Conservation (phyloP, 2,888 invertebrate genomes). For the Eledona agricola region DNA sequence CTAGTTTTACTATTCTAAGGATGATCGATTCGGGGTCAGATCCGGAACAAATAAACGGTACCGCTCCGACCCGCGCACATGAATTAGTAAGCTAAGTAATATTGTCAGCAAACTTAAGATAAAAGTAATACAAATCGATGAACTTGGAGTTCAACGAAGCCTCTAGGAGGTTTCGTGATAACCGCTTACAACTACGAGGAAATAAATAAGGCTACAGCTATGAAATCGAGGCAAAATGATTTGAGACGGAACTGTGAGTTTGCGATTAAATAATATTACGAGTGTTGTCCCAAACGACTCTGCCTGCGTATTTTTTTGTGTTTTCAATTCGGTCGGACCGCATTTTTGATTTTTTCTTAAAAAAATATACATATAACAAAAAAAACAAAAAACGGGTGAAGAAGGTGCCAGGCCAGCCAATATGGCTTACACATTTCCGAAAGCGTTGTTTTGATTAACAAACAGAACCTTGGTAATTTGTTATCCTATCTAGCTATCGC, state of each 20-base stretch:
- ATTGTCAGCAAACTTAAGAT: constrained; percentile 10
- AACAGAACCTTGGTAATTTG: constrained; percentile 55
- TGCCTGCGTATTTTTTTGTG: neutral
- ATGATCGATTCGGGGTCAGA: constrained; percentile 13
- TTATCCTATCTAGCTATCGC: constrained; percentile 56
- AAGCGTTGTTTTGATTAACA: constrained; percentile 47
- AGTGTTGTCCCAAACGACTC: constrained; percentile 11
- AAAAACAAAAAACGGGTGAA: constrained; percentile 8
- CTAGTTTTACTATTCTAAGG: constrained; percentile 25
- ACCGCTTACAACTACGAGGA: constrained; percentile 9
- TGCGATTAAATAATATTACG: too few relatives aligned
- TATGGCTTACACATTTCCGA: constrained; percentile 30
- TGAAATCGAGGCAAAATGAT: constrained; percentile 6
- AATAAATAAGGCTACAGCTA: constrained; percentile 12
- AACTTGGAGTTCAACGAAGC: neutral
- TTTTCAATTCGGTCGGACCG: constrained; percentile 8
- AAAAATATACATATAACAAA: constrained; percentile 20
- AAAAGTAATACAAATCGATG: constrained; percentile 20
- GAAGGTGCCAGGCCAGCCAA: constrained; percentile 20
- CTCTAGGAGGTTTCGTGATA: neutral
- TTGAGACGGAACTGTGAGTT: too few relatives aligned
- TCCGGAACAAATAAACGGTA: constrained; percentile 5
- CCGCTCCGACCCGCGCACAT: too few relatives aligned
- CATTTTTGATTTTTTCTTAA: constrained; percentile 9
- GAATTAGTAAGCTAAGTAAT: constrained; percentile 12